Evolutionary conservation across 35 echinoderm and acorn worm species (phyloP), one percentile per base, ranked within the genome.

Genomic region (Strongylocentrotus purpuratus): DNA sequence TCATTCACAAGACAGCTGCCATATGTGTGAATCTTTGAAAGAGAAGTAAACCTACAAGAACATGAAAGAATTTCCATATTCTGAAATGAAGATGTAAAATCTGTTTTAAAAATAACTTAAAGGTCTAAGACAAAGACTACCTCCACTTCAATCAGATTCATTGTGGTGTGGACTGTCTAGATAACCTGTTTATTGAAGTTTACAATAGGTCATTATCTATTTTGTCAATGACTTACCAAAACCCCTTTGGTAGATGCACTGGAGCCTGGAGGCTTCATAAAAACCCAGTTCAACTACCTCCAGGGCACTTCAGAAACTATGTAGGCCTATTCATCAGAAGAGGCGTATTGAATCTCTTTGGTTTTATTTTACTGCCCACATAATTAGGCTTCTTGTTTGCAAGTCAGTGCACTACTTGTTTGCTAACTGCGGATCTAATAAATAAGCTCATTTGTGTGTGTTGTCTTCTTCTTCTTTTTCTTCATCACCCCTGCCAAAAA

Each of bases 181-280:
- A 78, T 78, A 78, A 78, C 65, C n/a, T 78, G 65, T 78, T 78
- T 78, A 78, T 78, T 78, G 20, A 22, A 78, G 65, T 46, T 46
- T 46, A 89, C 87, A 45, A 89, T 45, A 89, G 87, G 87, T 33
- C 45, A 89, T 89, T 89, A 89, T 89, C 87, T 89, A 46, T 89
- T 89, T 89, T 89, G 32, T 17, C 45, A 46, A 89, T 89, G 87
- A 89, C 87, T 89, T 89, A 89, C 8, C 20, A 33, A 89, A 45
- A 4, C 87, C 87, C 65, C 28, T 22, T 28, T 22, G 65, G 65
- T 28, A 28, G 22, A n/a, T 78, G 65, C 20, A 78, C 65, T 78
- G 65, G 65, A 78, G 65, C 17, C 61, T 71, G 61, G 61, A 55
- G 50, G 50, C 50, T 71, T 71, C 61, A 71, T 25, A 22, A 78